Evolutionary conservation across 2,888 invertebrate species (phyloP).

Genomic region (Amphipoea lucens): DNA sequence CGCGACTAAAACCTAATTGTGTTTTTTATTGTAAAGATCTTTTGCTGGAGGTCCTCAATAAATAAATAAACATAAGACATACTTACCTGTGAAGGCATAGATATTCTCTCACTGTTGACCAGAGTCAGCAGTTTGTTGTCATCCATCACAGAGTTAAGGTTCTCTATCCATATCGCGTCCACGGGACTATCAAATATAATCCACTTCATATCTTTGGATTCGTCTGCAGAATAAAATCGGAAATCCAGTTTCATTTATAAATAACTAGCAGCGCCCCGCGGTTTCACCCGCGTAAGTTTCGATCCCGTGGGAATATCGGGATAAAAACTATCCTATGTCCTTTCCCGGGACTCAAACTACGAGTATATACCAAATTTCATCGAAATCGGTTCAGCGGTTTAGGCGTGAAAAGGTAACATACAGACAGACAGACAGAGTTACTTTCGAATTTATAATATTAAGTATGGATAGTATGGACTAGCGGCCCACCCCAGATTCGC

Average conservation of each 20-base stretch:
- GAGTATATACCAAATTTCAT: too few species aligned
- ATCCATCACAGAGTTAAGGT: slow-evolving; percentile 98
- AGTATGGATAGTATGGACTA: too few species aligned
- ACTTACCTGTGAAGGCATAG: slow-evolving; percentile 92
- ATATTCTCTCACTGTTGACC: slow-evolving; percentile 97
- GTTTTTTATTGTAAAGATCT: neutral
- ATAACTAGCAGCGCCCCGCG: too few species aligned
- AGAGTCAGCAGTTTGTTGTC: slow-evolving; percentile 97
- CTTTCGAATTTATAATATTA: too few species aligned
- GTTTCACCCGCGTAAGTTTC: too few species aligned
- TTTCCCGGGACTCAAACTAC: too few species aligned
- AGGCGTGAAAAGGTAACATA: too few species aligned
- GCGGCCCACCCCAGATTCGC: too few species aligned
- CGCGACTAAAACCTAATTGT: neutral
- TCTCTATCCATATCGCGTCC: slow-evolving; percentile 98
- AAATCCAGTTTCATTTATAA: neutral
- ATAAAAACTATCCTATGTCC: too few species aligned
- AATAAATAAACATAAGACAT: neutral
- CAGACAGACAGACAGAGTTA: too few species aligned
- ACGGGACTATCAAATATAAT: slow-evolving; percentile 98
- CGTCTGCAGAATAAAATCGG: slow-evolving; percentile 85
- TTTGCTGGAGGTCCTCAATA: neutral
- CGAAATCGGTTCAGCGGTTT: too few species aligned
- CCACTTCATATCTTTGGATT: slow-evolving; percentile 96
- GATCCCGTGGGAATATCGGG: too few species aligned